Conservation (phyloP, 2,797 vertebrate genomes). For the Manis pentadactyla region DNA sequence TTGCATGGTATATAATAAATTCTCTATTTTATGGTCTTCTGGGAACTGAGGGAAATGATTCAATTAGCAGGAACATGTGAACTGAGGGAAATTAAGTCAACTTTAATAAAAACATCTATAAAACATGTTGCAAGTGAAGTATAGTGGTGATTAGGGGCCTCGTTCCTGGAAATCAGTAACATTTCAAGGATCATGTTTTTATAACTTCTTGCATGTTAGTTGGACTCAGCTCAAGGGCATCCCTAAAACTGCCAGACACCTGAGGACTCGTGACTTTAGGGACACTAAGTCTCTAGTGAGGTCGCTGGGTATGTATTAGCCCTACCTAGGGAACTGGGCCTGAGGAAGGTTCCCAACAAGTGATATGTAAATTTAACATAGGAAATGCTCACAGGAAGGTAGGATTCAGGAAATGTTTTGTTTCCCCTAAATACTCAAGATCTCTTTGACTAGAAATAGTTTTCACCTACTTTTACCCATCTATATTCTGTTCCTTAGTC, state of each 20-base stretch:
- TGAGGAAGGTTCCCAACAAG: neutral
- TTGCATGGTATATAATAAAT: slow-evolving; percentile 74
- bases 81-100: slow-evolving; percentile 81
- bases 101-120: slow-evolving; percentile 83
- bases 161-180: slow-evolving; percentile 82
- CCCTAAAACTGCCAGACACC: slow-evolving; percentile 56
- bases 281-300: neutral
- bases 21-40: slow-evolving; percentile 75
- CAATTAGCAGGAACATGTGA: slow-evolving; percentile 79
- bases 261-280: neutral
- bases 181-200: slow-evolving; percentile 74
- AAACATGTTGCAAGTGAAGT: slow-evolving; percentile 76
- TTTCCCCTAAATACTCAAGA: neutral
- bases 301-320: neutral
- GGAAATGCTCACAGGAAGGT: neutral
- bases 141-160: slow-evolving; percentile 72
- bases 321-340: neutral
- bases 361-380: neutral
- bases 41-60: slow-evolving; percentile 79
- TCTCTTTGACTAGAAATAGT: neutral
- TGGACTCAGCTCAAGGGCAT: slow-evolving; percentile 62
- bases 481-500: neutral
- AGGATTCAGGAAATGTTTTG: neutral
- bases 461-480: neutral
- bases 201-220: slow-evolving; percentile 53